Evolutionary conservation across 2,113 vertebrate genomes (phyloP).

Genomic region (Heptranchias perlo): DNA sequence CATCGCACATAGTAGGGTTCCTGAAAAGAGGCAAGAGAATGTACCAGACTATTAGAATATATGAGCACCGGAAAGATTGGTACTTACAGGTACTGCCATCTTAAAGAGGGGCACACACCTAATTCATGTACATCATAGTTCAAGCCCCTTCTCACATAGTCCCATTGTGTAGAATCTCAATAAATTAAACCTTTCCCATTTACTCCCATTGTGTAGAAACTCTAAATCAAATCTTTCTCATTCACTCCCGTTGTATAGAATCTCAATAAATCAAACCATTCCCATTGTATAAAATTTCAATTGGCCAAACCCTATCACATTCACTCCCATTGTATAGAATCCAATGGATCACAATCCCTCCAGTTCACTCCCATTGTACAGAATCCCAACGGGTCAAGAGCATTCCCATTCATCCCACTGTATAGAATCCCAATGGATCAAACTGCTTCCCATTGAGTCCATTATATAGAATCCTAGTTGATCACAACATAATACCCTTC

Average conservation of each 20-base stretch:
- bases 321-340: neutral
- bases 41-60: neutral
- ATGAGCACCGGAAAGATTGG: neutral
- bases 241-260: neutral
- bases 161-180: neutral
- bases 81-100: neutral
- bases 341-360: neutral
- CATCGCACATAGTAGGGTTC: constrained; percentile 91
- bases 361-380: neutral
- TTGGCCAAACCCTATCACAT: no score
- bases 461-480: neutral
- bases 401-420: neutral
- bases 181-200: neutral
- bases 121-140: neutral
- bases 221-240: neutral
- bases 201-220: neutral
- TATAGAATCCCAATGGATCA: neutral
- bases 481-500: neutral
- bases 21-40: constrained; percentile 48
- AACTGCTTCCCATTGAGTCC: neutral
- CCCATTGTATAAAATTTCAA: no score
- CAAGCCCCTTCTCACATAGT: neutral
- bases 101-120: neutral
- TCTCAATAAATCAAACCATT: no score
- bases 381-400: neutral